A percentile compares a stretch with the other conserved stretches of the same genome.
These are phyloP conservation scores for Phyllotreta striolata DNA, from an alignment of 2,888 invertebrate species.

Conservation along the genomic window DNA sequence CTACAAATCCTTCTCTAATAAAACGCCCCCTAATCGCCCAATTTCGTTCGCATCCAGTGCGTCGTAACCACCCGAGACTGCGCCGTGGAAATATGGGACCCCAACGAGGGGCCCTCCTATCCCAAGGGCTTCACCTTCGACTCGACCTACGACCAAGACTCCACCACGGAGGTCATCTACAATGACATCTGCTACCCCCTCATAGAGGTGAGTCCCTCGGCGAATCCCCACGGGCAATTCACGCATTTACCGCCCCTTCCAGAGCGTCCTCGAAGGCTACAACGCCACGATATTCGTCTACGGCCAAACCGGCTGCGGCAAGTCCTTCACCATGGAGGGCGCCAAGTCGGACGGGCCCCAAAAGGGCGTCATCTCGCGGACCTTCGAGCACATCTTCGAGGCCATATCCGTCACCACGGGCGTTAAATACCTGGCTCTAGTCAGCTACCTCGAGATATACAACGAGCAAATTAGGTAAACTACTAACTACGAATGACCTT, in stretches of 20 bases:
- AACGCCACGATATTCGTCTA: constrained; percentile 94
- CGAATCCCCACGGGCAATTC: neutral
- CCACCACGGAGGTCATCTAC: constrained; percentile 86
- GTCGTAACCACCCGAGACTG: constrained; percentile 72
- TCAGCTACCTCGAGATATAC: constrained; percentile 86
- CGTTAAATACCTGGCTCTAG: constrained; percentile 77
- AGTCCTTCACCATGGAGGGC: constrained; percentile 91
- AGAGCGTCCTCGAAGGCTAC: constrained; percentile 87
- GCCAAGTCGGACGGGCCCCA: constrained; percentile 57
- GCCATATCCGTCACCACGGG: constrained; percentile 77
- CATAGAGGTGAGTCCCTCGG: constrained; percentile 69
- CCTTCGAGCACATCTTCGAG: constrained; percentile 90
- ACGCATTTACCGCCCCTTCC: constrained; percentile 36
- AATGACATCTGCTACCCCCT: constrained; percentile 86
- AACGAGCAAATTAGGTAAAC: constrained; percentile 78
- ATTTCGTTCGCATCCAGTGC: constrained; percentile 60
- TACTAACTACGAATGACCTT: constrained; percentile 12
- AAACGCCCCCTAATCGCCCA: no score
- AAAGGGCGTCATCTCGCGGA: constrained; percentile 76
- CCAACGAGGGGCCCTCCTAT: constrained; percentile 67
- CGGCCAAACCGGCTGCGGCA: constrained; percentile 92
- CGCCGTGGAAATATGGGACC: constrained; percentile 71
- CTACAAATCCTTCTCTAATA: constrained; percentile 13
- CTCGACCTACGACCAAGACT: constrained; percentile 79
- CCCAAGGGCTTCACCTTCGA: constrained; percentile 83